Base-by-base conservation (phyloP, 2,888 invertebrate genomes). In the Clivina fossor region DNA sequence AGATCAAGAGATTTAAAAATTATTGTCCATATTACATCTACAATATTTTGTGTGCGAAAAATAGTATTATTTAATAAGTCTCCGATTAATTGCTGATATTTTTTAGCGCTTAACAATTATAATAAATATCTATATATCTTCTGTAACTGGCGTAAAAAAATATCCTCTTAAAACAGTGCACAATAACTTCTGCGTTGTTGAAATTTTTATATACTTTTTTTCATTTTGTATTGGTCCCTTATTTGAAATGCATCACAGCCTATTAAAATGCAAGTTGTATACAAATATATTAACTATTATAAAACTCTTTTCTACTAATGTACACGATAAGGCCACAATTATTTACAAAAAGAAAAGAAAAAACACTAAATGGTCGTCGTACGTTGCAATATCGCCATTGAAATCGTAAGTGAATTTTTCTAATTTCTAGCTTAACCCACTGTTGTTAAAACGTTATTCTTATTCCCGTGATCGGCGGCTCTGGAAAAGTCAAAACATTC, bases 391-490 rank as follows among this genome's bases (percentile, higher is more conserved):
- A n/a, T n/a, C n/a, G n/a, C n/a, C n/a, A n/a, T n/a, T n/a, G n/a
- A n/a, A n/a, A n/a, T n/a, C n/a, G n/a, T n/a, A n/a, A n/a, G n/a
- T n/a, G n/a, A n/a, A n/a, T n/a, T 37, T 20, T 35, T 22, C 44
- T 46, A 38, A 30, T 20, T 50, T 46, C 57, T 57, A 40, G 44
- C n/a, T 72, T 66, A 74, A 41, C 72, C 76, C 64, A 79, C 77
- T 58, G 76, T 75, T 60, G 79, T 78, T 73, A 80, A 69, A 79
- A 76, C 72, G 75, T 79, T 78, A 79, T 80, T 75, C 77, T 77
- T 76, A 80, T 74, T 68, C 79, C 80, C 74, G 75, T 76, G 73
- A 80, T 78, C 75, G 76, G 78, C 67, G 77, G 78, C 74, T 79
- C 80, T 80, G 64, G 9, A 55, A 57, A 47, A 56, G 59, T 65